Evolutionary conservation across 2,888 invertebrate genomes (phyloP).

Genomic region (Mimumesa dahlbomi): DNA sequence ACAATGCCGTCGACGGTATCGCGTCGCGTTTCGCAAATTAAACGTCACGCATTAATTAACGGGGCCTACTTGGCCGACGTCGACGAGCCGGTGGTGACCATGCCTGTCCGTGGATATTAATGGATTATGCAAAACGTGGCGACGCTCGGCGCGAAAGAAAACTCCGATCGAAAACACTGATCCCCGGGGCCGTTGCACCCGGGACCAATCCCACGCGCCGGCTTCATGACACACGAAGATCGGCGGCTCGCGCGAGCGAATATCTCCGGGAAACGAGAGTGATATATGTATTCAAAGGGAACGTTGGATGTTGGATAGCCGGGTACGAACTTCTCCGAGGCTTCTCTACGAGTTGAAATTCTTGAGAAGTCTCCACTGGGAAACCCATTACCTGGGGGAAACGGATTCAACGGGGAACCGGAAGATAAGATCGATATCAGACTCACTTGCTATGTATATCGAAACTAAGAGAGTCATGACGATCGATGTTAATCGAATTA

Average conservation of each 20-base stretch:
- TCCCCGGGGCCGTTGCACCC: conserved; percentile 35
- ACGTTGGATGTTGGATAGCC: too few species aligned
- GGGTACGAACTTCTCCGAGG: too few species aligned
- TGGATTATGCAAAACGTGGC: conserved; percentile 36
- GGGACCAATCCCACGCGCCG: conserved; percentile 18
- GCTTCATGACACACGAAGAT: background rate
- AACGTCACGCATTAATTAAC: conserved; percentile 53
- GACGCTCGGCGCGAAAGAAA: conserved; percentile 6
- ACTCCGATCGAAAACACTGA: conserved; percentile 30
- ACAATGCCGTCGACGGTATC: conserved; percentile 49
- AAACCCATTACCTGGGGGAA: too few species aligned
- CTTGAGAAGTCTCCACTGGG: too few species aligned
- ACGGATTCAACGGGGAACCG: too few species aligned
- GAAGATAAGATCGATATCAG: too few species aligned
- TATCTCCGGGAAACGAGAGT: too few species aligned
- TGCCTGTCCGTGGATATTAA: conserved; percentile 31
- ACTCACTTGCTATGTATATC: too few species aligned
- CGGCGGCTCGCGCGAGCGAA: conserved; percentile 1
- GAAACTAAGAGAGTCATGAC: too few species aligned
- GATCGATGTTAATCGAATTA: background rate
- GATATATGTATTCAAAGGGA: background rate
- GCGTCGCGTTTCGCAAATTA: conserved; percentile 31
- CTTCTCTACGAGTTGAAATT: too few species aligned
- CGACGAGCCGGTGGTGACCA: background rate
- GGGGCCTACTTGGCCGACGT: too few species aligned